A percentile compares a stretch with the other conserved stretches of the same genome.
Conservation (phyloP, 2,797 vertebrate species). For the Cyprinella venusta region DNA sequence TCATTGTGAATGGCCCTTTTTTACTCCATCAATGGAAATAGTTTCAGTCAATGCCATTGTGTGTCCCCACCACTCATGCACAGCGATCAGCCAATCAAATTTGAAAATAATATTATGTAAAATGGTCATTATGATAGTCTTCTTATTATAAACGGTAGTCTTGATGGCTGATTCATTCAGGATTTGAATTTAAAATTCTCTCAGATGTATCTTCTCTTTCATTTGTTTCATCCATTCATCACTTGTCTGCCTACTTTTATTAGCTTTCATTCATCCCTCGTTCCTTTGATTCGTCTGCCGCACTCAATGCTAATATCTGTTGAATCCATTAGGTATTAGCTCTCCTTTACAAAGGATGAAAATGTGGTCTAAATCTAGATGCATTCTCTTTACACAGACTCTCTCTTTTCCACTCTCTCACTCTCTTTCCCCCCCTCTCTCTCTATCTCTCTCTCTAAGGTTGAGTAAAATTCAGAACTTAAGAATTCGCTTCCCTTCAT, state of each 20-base stretch:
- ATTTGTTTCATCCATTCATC: neutral
- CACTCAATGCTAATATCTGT: slow-evolving; percentile 28
- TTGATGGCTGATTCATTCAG: neutral
- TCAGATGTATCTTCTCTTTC: neutral
- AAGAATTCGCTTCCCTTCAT: too few species aligned
- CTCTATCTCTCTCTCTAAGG: too few species aligned
- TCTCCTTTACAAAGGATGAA: neutral
- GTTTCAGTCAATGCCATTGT: neutral
- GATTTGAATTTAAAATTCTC: neutral
- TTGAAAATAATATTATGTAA: neutral
- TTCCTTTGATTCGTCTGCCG: slow-evolving; percentile 7
- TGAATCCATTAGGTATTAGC: slow-evolving; percentile 29
- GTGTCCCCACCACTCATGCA: neutral
- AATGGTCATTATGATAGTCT: neutral
- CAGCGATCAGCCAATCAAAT: neutral
- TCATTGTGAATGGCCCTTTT: neutral
- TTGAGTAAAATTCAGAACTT: too few species aligned
- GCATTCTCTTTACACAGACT: neutral
- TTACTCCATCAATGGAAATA: neutral
- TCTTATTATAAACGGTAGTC: neutral
- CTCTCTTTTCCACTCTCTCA: neutral
- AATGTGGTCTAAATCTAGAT: slow-evolving; percentile 16
- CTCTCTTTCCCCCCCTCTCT: too few species aligned
- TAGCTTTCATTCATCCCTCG: slow-evolving; percentile 15
- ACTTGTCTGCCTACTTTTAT: slow-evolving; percentile 19